Percentiles rank a stretch among this genome's conserved stretches.
These are phyloP conservation scores for Spheniscus mendiculus DNA, from an alignment of 2,113 vertebrate genomes.

Conservation along the genomic window DNA sequence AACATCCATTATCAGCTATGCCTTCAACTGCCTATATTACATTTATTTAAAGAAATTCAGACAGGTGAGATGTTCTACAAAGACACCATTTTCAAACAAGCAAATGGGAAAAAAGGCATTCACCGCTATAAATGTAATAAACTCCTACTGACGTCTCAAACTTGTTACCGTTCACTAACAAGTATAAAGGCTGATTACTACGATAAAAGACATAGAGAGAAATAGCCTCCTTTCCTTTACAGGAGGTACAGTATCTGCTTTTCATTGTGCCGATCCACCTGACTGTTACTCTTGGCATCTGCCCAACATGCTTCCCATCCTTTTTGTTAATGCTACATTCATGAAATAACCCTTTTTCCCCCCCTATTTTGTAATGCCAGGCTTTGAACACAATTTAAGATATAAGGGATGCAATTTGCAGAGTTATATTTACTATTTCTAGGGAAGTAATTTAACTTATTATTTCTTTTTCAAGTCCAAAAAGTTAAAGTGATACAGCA, in stretches of 20 bases:
- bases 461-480: slow-evolving; percentile 25
- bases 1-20: slow-evolving; percentile 21
- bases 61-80: not conserved
- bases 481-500: not conserved
- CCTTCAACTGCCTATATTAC: slow-evolving; percentile 19
- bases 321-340: slow-evolving; percentile 16
- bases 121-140: slow-evolving; percentile 27
- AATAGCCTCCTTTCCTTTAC: slow-evolving; percentile 24
- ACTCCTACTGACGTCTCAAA: slow-evolving; percentile 3
- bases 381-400: slow-evolving; percentile 8
- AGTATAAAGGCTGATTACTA: slow-evolving; percentile 28
- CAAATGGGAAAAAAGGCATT: not conserved
- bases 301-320: not conserved
- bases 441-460: slow-evolving; percentile 48
- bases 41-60: slow-evolving; percentile 34
- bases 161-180: not conserved
- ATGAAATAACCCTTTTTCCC: not conserved
- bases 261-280: not conserved
- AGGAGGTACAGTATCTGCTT: slow-evolving; percentile 20
- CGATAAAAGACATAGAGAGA: not conserved
- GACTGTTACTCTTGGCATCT: slow-evolving; percentile 37
- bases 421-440: slow-evolving; percentile 13
- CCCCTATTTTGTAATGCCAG: not conserved
- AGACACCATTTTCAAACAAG: slow-evolving; percentile 25
- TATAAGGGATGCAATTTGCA: slow-evolving; percentile 20